Evolutionary conservation across 2,888 invertebrate genomes (phyloP).

Genomic region (Tyria jacobaeae): DNA sequence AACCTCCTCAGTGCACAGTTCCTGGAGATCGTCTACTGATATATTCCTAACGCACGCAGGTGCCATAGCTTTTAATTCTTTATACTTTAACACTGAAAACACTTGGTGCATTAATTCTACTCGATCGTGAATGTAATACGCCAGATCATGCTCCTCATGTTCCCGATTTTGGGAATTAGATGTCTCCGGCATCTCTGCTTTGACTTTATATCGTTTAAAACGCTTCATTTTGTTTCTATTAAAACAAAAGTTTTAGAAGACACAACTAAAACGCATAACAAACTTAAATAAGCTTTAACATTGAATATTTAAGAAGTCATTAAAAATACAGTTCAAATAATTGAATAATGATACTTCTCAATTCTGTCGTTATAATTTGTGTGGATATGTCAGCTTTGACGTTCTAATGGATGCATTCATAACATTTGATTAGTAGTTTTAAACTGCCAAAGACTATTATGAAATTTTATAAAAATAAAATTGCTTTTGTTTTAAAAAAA

Average conservation of each 20-base stretch:
- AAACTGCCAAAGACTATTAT: background rate
- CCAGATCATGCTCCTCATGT: slow-evolving; percentile 81
- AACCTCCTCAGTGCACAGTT: slow-evolving; percentile 86
- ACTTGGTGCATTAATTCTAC: slow-evolving; percentile 87
- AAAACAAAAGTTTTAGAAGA: background rate
- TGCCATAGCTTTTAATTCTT: slow-evolving; percentile 85
- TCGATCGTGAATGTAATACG: slow-evolving; percentile 86
- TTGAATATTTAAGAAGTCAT: background rate
- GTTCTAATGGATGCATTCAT: slow-evolving; percentile 4
- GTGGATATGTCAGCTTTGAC: slow-evolving; percentile 1
- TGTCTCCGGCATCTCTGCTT: slow-evolving; percentile 65
- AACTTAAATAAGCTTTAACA: background rate
- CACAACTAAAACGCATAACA: too few species aligned
- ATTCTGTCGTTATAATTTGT: background rate
- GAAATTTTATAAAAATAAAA: background rate
- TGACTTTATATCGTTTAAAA: slow-evolving; percentile 64
- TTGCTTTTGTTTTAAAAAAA: background rate
- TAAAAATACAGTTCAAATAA: too few species aligned
- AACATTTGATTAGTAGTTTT: background rate
- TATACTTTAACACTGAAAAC: slow-evolving; percentile 85
- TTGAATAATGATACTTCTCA: background rate
- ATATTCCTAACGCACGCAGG: slow-evolving; percentile 82
- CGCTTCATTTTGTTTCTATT: slow-evolving; percentile 38
- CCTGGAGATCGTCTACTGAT: slow-evolving; percentile 84
- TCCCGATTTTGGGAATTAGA: slow-evolving; percentile 53